Percentiles rank a stretch among this genome's conserved stretches.
Evolutionary conservation across 2,797 vertebrate species (phyloP).

Genomic region (Myotis vivesi): DNA sequence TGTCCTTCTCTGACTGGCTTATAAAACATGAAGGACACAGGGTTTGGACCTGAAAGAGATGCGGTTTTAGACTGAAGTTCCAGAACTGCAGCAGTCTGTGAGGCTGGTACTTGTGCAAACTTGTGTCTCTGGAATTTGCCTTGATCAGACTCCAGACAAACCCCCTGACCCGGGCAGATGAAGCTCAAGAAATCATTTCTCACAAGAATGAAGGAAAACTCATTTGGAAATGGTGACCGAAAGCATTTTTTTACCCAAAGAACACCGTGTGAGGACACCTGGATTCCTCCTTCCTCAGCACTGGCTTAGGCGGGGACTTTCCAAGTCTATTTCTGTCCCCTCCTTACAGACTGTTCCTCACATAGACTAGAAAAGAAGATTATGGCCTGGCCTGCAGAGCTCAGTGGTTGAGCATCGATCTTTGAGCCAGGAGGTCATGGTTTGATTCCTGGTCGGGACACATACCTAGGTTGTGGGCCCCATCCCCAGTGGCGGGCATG

Average conservation of each 20-base stretch:
- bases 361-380: background rate
- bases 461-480: too few species aligned
- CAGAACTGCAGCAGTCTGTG: background rate
- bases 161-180: fast-evolving
- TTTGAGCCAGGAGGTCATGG: too few species aligned
- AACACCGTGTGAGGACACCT: background rate
- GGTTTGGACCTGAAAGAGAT: background rate
- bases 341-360: background rate
- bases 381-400: too few species aligned
- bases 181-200: background rate
- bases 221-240: background rate
- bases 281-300: background rate
- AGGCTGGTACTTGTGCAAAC: background rate
- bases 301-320: background rate
- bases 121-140: background rate
- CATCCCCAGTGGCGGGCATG: too few species aligned
- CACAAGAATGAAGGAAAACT: background rate
- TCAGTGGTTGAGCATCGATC: too few species aligned
- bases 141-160: background rate
- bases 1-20: background rate
- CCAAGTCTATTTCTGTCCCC: background rate
- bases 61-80: background rate
- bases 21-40: background rate
- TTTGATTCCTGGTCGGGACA: too few species aligned
- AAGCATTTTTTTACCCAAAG: background rate